Evolutionary conservation across 2,888 invertebrate species (phyloP).

Genomic region (Himalopsyche anomala): DNA sequence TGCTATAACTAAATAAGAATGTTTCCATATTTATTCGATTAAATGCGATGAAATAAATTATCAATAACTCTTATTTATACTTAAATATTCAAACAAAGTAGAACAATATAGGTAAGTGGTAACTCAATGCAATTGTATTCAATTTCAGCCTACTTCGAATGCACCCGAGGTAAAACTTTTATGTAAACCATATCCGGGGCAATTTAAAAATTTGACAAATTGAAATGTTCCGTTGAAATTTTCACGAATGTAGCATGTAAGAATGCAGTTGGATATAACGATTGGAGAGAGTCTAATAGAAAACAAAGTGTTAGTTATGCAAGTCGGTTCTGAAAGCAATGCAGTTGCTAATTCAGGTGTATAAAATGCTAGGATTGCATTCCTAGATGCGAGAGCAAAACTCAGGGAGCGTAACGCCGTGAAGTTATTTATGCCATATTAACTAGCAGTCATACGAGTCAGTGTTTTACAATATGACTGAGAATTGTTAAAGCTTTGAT

Average conservation of each 20-base stretch:
- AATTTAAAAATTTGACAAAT: constrained; percentile 20
- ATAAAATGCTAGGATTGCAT: constrained; percentile 51
- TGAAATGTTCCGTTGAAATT: not conserved
- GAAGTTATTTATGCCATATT: constrained; percentile 48
- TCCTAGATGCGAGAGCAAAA: constrained; percentile 43
- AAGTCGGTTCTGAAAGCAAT: constrained; percentile 11
- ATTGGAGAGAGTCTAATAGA: constrained; percentile 1
- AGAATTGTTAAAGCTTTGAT: not conserved
- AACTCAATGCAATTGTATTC: too few species aligned
- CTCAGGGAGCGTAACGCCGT: constrained; percentile 52
- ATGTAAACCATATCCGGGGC: not conserved
- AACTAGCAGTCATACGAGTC: constrained; percentile 33
- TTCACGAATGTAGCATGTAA: not conserved
- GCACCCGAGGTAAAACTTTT: too few species aligned
- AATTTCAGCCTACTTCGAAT: too few species aligned
- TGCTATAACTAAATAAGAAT: too few species aligned
- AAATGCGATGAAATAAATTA: too few species aligned
- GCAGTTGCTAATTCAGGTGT: constrained; percentile 50
- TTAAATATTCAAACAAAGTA: too few species aligned
- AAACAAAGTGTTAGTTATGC: constrained; percentile 41
- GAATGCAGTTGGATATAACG: constrained; percentile 10
- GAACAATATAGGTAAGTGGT: too few species aligned
- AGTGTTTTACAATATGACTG: not conserved
- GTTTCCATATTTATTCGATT: too few species aligned
- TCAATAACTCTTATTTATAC: too few species aligned